A percentile compares a stretch with the other conserved stretches of the same genome.
Conservation (phyloP, 2,797 vertebrate genomes). For the Neopelma chrysocephalum region DNA sequence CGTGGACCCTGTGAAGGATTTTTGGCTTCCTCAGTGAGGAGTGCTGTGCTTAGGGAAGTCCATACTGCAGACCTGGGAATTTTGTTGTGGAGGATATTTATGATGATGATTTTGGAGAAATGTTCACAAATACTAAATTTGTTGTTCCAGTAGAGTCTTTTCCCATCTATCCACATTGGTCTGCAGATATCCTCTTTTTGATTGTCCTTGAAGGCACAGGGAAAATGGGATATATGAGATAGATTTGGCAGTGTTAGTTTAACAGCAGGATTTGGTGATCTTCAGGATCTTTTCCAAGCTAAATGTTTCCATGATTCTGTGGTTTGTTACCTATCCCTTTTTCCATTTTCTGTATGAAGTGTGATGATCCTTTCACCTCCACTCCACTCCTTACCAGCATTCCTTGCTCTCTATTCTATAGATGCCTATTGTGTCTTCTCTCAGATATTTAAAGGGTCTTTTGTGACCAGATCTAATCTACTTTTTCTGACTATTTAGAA, state of each 20-base stretch:
- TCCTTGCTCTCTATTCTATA: neutral
- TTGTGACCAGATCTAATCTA: neutral
- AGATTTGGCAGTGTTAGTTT: neutral
- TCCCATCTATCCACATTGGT: neutral
- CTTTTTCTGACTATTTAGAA: neutral
- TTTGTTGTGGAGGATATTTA: neutral
- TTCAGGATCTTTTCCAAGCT: neutral
- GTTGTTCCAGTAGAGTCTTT: neutral
- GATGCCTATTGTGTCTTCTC: neutral
- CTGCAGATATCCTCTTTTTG: neutral
- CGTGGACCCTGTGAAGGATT: neutral
- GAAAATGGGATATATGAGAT: neutral
- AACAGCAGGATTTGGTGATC: neutral
- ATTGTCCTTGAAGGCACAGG: neutral
- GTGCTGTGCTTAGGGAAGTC: neutral
- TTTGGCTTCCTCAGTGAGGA: neutral
- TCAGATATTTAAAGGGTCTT: neutral
- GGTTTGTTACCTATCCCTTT: neutral
- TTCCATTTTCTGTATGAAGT: neutral
- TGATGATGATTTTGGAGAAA: neutral
- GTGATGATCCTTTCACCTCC: neutral
- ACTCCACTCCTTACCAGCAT: neutral
- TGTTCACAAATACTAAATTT: neutral
- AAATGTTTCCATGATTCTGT: neutral
- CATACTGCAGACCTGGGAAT: neutral